Evolutionary conservation across 2,113 vertebrate genomes (phyloP), one percentile per base, ranked within the genome.

Genomic region (Actenoides lindsayi): DNA sequence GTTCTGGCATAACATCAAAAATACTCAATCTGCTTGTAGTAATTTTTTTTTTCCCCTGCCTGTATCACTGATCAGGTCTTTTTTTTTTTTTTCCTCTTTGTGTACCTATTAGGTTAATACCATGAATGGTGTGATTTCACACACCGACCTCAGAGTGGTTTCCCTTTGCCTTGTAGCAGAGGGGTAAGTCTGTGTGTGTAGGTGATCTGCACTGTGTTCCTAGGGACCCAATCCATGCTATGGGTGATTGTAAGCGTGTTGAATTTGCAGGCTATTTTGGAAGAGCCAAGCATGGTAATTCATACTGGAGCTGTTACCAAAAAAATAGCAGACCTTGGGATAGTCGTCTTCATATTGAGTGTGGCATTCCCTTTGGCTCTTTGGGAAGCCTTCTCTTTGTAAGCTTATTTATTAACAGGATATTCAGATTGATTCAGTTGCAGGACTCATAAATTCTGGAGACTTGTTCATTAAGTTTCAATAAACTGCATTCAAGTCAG

Each of bases 21-120:
- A 39, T 63, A 10, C 21, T 62, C n/a, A 10, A 13, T 68, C 30
- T 79, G 50, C 48, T 28, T 54, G 62, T 57, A 41, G n/a, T 20
- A 35, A 5, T 53, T 53, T 28, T 16, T 16, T 3, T 25, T 13
- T 25, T 10, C 21, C 5, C 1, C 11, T 5, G 1, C 10, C 17
- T 0, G 0, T 86, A 18, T 44, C 6, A 10, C 44, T 60, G 30
- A 35, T 73, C 4, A 4, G 10, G 41, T 76, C 12, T 39, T 79
- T 83, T 64, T 15, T 17, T n/a, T 53, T 87, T 39, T 37, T 60
- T 70, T 76, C 79, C 71, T 13, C 19, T n/a, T 57, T 87, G 33
- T 21, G 80, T 76, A 53, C 9, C n/a, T 68, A 0, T n/a, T 24
- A 23, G 41, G 5, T 15, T 70, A 60, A 23, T 48, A 14, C 11